These are phyloP conservation scores for Oxyscelio sp. DNA, from an alignment of 2,888 invertebrate genomes.

Conservation along the genomic window DNA sequence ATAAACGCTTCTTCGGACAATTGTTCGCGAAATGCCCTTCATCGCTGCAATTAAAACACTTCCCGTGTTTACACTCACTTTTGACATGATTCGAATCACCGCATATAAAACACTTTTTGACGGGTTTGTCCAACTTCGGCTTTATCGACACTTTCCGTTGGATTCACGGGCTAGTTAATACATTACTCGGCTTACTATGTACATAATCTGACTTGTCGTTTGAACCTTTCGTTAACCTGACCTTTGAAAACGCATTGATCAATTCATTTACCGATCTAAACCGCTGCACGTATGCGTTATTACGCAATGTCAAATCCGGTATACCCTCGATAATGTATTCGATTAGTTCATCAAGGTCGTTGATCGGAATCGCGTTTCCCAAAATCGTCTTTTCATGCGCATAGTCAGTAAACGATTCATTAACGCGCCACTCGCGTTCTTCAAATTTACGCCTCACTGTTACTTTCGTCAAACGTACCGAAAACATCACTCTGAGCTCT, in stretches of 20 bases:
- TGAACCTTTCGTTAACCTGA: no score
- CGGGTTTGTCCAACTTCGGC: no score
- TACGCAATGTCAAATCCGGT: constrained; percentile 31
- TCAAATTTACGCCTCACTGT: no score
- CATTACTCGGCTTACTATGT: not conserved
- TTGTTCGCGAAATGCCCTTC: constrained; percentile 23
- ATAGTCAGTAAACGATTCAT: constrained; percentile 47
- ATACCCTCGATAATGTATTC: constrained; percentile 67
- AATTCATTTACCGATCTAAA: not conserved
- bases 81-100: constrained; percentile 10
- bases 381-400: constrained; percentile 47
- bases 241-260: no score
- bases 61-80: constrained; percentile 14
- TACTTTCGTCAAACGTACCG: no score
- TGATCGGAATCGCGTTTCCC: constrained; percentile 49
- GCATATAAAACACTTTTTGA: constrained; percentile 11
- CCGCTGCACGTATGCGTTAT: constrained; percentile 55
- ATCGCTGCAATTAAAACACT: constrained; percentile 29
- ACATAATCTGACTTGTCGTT: no score
- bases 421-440: constrained; percentile 17
- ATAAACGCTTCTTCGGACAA: constrained; percentile 14
- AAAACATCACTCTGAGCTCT: no score
- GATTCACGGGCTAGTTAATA: no score
- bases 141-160: no score
- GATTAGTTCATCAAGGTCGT: constrained; percentile 44